Conservation (phyloP, 2,113 vertebrate species). For the Urocynchramus pylzowi region DNA sequence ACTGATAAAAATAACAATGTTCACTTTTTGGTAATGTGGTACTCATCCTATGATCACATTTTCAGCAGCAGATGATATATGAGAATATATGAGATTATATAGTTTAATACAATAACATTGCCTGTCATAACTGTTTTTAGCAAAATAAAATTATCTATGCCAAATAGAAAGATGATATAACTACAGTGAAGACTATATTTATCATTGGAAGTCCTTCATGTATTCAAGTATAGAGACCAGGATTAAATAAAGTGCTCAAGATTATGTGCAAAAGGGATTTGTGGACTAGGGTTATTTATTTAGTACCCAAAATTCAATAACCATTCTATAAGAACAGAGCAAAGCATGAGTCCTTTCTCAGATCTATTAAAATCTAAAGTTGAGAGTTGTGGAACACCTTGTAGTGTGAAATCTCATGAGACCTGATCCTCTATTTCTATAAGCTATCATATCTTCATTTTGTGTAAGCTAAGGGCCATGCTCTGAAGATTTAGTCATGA, state of each 20-base stretch:
- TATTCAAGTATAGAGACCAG: not conserved
- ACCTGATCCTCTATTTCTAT: not conserved
- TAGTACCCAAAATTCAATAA: constrained; percentile 5
- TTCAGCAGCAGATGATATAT: not conserved
- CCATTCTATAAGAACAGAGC: not conserved
- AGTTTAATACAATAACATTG: not conserved
- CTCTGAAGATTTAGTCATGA: not conserved
- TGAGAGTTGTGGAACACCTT: not conserved
- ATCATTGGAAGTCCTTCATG: not conserved
- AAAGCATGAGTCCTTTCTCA: not conserved
- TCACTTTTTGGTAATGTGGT: not conserved
- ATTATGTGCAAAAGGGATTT: constrained; percentile 10
- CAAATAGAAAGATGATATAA: not conserved
- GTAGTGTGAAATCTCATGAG: not conserved
- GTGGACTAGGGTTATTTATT: not conserved
- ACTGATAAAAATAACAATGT: not conserved
- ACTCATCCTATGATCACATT: not conserved
- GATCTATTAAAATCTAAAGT: not conserved
- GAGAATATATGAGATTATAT: not conserved
- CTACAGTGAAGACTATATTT: not conserved
- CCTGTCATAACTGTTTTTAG: not conserved
- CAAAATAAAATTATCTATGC: constrained; percentile 12
- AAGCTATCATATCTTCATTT: not conserved
- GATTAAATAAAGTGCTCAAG: not conserved
- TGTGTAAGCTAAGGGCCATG: not conserved